Evolutionary conservation across 2,888 invertebrate genomes (phyloP).

Genomic region (Teleiodes luculella): DNA sequence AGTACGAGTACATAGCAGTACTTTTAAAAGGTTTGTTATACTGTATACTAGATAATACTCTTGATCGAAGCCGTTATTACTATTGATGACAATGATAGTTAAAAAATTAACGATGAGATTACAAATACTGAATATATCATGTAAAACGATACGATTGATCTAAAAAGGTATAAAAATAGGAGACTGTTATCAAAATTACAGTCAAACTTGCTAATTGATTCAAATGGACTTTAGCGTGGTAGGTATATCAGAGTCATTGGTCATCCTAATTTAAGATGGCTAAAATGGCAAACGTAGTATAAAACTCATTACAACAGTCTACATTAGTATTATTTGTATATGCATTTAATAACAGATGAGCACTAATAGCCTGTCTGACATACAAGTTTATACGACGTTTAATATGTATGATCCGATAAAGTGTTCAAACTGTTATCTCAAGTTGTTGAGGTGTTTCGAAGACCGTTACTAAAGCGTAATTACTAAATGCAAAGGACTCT

Average conservation of each 20-base stretch:
- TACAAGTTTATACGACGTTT: not conserved
- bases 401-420: not conserved
- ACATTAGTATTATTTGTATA: not conserved
- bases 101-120: too few relatives aligned
- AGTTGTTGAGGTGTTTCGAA: not conserved
- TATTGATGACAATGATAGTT: too few relatives aligned
- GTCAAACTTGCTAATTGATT: too few relatives aligned
- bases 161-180: not conserved
- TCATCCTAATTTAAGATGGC: too few relatives aligned
- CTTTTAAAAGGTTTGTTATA: not conserved
- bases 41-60: not conserved
- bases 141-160: too few relatives aligned
- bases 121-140: too few relatives aligned
- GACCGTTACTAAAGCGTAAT: conserved; percentile 4
- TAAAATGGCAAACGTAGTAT: too few relatives aligned
- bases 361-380: not conserved
- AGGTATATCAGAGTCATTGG: too few relatives aligned
- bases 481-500: not conserved
- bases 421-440: conserved; percentile 1
- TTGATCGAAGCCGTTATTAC: not conserved
- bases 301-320: not conserved
- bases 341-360: not conserved
- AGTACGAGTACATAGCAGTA: not conserved
- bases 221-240: too few relatives aligned
- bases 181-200: too few relatives aligned